Base-by-base conservation (phyloP, 2,113 vertebrate genomes). In the Elephas maximus region DNA sequence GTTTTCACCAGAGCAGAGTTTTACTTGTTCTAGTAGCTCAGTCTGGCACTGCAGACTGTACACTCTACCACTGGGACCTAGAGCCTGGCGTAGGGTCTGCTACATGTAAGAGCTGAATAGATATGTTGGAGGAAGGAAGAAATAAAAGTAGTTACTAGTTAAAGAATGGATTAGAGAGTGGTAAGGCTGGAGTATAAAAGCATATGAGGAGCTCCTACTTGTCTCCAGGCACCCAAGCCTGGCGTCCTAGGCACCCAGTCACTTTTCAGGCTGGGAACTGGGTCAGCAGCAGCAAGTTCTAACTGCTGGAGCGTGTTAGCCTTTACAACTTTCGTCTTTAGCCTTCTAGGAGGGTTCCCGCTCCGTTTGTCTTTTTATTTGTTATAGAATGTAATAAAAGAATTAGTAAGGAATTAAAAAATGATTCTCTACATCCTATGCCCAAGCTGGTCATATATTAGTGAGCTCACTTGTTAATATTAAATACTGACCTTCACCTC, bases 81-180 rank as follows among this genome's bases (percentile, higher is more conserved):
- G 21, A n/a, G 74, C 44, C 69, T 77, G 48, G 33, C 71, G 71
- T 11, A 41, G 24, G 21, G 8, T 69, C 37, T 44, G 48, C 3
- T 41, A 37, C 12, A 30, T 24, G 0, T 24, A 78, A 93, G 28
- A 51, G 11, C 62, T 96, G 77, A 93, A 45, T 10, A 62, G 48
- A 5, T 93, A 28, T 45, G 76, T 91, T 94, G 24, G 67, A 65
- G 48, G 82, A 93, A 83, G 37, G 77, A 80, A 91, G 71, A n/a
- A 76, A 57, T 80, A 48, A 81, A 84, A 91, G 73, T 85, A 79
- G 37, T 89, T 81, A 65, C 9, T 57, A 33, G 18, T 77, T 92
- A 63, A 84, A 37, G 51, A 81, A 65, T 92, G 53, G 26, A 48
- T 65, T 62, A 62, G 51, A 60, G 26, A 57, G 44, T 77, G 67